These are phyloP conservation scores for Drosophila leonis DNA, from an alignment of 2,888 invertebrate species.

Conservation along the genomic window DNA sequence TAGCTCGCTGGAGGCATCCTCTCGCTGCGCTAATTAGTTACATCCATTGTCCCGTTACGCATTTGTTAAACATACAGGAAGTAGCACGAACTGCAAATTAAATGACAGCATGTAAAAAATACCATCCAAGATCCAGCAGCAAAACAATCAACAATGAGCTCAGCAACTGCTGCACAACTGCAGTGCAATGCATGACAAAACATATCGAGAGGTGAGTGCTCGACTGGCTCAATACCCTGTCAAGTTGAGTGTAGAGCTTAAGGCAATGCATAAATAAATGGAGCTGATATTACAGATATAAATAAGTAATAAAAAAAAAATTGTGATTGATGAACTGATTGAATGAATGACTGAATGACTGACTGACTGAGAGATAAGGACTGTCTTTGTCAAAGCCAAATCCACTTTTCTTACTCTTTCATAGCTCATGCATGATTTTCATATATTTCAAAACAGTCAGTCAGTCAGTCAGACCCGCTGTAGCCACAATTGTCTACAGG, in stretches of 20 bases:
- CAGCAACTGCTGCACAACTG: slow-evolving; percentile 43
- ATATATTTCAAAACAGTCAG: background rate
- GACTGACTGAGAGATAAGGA: too few relatives aligned
- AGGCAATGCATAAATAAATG: background rate
- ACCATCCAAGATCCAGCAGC: slow-evolving; percentile 6
- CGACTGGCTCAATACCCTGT: slow-evolving; percentile 34
- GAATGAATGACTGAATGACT: background rate
- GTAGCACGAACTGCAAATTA: slow-evolving; percentile 56
- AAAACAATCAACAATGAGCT: slow-evolving; percentile 36
- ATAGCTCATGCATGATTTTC: background rate
- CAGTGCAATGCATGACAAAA: slow-evolving; percentile 33
- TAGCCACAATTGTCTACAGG: background rate
- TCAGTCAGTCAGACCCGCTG: background rate
- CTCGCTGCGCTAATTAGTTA: slow-evolving; percentile 33
- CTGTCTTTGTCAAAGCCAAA: background rate
- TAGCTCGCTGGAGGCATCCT: background rate
- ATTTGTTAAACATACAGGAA: slow-evolving; percentile 65
- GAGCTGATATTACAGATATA: too few relatives aligned
- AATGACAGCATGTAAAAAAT: slow-evolving; percentile 30
- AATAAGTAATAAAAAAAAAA: too few relatives aligned
- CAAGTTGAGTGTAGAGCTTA: background rate
- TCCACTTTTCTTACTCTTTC: background rate
- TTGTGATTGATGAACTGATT: background rate
- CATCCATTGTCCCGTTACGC: slow-evolving; percentile 38
- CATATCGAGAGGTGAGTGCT: slow-evolving; percentile 15